Base-by-base conservation (phyloP, 2,888 invertebrate species). In the Heliconius ethilla region DNA sequence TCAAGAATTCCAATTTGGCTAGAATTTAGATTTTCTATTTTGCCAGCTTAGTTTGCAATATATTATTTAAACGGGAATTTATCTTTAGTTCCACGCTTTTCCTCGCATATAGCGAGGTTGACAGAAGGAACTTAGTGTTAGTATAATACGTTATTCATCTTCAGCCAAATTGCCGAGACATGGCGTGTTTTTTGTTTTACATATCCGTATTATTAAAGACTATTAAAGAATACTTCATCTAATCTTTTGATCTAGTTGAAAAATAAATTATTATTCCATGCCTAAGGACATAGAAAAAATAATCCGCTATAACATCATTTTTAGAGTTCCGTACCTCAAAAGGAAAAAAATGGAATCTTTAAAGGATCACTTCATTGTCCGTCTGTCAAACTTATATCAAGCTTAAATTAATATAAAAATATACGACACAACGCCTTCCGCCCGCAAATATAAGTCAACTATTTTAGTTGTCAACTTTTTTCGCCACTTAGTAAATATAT, bases 1-100 rank as follows among this genome's bases (percentile, higher is more conserved):
- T 45, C 40, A 74, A 40, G 63, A 63, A 74, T 74, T 74, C 45
- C 74, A 74, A 74, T 74, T 74, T 65, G 40, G 45, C 18, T 74
- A 45, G 63, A 40, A 6, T 65, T 22, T 74, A 40, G 62, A 22
- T 74, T 45, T 22, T 29, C 63, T 45, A 37, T 74, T 45, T 74
- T 62, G n/a, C 37, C 25, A 62, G 63, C 62, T 63, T 29, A 45
- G 22, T 37, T 29, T 62, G 45, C 62, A 22, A 65, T 63, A 29
- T 74, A 22, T 74, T 74, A 22, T 40, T 37, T 45, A 45, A 27
- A 65, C 22, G 9, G 40, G 63, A 63, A 40, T 62, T 59, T n/a
- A 3, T 33, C n/a, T 59, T 33, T 1, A 59, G 6, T 15, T 63
- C 2, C 15, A 18, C 63, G 11, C 27, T 25, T 63, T 15, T 63